Percentiles rank a stretch among this genome's conserved stretches.
phyloP scores from a whole-genome alignment of 2,797 vertebrate genomes.

The Phyllotis vaccarum region DNA sequence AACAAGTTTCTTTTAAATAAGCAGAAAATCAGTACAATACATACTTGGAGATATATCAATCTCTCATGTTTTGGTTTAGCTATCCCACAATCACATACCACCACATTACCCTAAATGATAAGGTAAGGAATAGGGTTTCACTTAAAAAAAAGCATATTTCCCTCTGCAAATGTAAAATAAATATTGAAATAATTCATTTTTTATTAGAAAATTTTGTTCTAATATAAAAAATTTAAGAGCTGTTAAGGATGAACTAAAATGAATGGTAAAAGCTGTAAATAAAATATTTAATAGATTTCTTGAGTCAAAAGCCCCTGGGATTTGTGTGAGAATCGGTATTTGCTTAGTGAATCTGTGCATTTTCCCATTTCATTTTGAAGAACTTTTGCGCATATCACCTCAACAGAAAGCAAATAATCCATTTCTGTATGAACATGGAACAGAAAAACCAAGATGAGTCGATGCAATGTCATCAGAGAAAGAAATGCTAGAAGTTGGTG shows the following conservation, averaged over 20 bases:
- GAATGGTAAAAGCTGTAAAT: not conserved
- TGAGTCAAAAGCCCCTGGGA: not conserved
- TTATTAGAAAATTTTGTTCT: conserved; percentile 17
- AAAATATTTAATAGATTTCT: not conserved
- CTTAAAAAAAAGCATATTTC: not conserved
- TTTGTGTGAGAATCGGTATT: not conserved
- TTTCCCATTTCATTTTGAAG: conserved; percentile 23
- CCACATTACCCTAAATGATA: not conserved
- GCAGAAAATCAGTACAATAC: not conserved
- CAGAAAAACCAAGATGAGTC: not conserved
- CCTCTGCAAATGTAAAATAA: not conserved
- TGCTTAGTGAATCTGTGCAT: not conserved
- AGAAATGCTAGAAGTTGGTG: conserved; percentile 41
- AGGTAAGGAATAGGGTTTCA: not conserved
- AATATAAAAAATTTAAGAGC: not conserved
- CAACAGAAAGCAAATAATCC: not conserved
- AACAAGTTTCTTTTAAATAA: not conserved
- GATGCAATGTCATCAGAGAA: not conserved
- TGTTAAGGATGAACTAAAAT: not conserved
- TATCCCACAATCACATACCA: not conserved
- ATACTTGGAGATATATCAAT: not conserved
- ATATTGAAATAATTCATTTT: not conserved
- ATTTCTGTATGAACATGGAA: not conserved
- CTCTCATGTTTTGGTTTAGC: too few relatives aligned
- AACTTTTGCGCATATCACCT: not conserved